Percentiles rank a stretch among this genome's conserved stretches.
These are phyloP conservation scores for Pomatorhinus ruficollis DNA, from an alignment of 2,113 vertebrate species.

Conservation along the genomic window DNA sequence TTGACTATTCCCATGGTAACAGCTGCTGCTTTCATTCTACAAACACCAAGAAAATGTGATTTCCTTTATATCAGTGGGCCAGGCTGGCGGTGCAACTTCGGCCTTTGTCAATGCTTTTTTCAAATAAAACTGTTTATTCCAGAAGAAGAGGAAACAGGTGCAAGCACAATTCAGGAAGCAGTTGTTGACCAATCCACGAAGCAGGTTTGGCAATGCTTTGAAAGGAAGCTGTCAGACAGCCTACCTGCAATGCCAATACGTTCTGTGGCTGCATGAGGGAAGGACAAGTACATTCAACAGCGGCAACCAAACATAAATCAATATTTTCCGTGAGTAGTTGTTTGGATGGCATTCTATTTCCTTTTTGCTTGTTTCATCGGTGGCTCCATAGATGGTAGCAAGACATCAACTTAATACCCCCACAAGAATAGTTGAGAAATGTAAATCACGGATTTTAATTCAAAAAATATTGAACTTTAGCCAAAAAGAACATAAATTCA, in stretches of 20 bases:
- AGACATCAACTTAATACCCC: background rate
- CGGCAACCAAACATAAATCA: background rate
- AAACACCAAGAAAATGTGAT: constrained; percentile 23
- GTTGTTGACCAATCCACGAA: background rate
- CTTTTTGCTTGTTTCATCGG: background rate
- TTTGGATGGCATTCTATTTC: background rate
- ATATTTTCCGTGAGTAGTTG: background rate
- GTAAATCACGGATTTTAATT: background rate
- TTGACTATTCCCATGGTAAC: constrained; percentile 56
- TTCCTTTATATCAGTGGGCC: background rate
- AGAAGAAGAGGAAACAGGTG: constrained; percentile 45
- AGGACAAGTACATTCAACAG: background rate
- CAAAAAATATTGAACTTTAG: background rate
- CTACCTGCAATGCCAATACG: background rate
- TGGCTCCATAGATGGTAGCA: background rate
- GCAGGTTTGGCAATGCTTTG: background rate
- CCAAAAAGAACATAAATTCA: background rate
- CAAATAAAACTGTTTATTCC: constrained; percentile 27
- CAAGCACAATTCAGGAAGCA: background rate
- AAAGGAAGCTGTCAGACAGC: background rate
- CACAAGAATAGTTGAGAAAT: background rate
- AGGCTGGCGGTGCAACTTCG: background rate
- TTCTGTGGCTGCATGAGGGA: background rate
- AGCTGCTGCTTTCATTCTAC: constrained; percentile 14
- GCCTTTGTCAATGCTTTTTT: constrained; percentile 11